Base-by-base conservation (phyloP, 2,797 vertebrate species). In the Characodon lateralis region DNA sequence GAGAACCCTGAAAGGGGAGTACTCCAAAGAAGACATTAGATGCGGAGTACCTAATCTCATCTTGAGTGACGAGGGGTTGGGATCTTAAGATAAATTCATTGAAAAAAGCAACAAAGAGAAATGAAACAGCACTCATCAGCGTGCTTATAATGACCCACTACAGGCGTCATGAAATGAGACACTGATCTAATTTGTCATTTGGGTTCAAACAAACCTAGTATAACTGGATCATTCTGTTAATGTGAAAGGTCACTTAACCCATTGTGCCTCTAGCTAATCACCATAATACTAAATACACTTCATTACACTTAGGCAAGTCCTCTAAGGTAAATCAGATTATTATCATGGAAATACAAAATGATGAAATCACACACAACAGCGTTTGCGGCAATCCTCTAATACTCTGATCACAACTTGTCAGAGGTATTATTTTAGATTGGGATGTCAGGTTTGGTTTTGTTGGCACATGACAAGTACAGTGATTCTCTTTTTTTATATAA, bases 221-320 rank as follows among this genome's bases (percentile, higher is more conserved):
- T 89, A 95, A 95, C 89, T 89, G 85, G 93, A 96, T 95, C 92
- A 92, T 93, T 93, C 92, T 92, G 90, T 91, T 93, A 92, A 94
- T 94, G 92, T 92, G 83, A 95, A 95, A 95, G 95, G 94, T 95
- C 95, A 95, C 88, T 94, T 94, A 91, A 93, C 93, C 90, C 93
- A 90, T 59, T 72, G 77, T 1, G 93, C 95, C 93, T 90, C 78
- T 22, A 91, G 94, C 92, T 69, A 88, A 87, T 89, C 84, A 84
- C 43, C 43, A 69, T 48, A 90, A 93, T 90, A 83, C 83, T 84
- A 91, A 82, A 92, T 78, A 77, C 79, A 85, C 88, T 83, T 79
- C 51, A 65, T 78, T 82, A 78, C 81, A 81, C 84, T 88, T 51
- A 81, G 86, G 86, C 55, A 48, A 89, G 80, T 90, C 86, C 88